phyloP scores from a whole-genome alignment of 2,113 vertebrate species.

The Chaetorhynchus papuensis region DNA sequence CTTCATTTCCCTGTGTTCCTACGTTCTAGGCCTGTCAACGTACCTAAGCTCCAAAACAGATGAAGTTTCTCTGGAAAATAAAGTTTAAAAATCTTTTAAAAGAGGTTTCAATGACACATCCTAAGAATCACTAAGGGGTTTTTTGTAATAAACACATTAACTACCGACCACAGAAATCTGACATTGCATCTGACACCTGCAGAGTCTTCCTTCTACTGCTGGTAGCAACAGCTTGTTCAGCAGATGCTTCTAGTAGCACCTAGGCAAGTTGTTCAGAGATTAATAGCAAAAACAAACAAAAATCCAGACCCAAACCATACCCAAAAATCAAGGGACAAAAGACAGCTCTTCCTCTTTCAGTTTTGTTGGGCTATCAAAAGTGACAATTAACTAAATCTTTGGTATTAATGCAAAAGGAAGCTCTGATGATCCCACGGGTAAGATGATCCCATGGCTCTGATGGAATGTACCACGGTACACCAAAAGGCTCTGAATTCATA shows the following conservation, averaged over 20 bases:
- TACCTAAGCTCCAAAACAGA: neutral
- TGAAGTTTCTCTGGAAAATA: neutral
- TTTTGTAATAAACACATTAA: neutral
- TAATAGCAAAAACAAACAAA: neutral
- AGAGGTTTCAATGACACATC: neutral
- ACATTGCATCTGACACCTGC: neutral
- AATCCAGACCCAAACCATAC: neutral
- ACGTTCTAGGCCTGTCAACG: neutral
- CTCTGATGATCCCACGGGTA: neutral
- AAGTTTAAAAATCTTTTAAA: neutral
- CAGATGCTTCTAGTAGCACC: neutral
- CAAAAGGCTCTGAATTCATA: neutral
- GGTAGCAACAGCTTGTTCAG: neutral
- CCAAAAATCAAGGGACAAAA: neutral
- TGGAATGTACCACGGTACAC: neutral
- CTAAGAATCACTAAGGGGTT: fast-evolving
- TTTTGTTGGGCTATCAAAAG: neutral
- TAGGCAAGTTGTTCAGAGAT: neutral
- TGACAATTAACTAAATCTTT: neutral
- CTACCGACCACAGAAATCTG: neutral
- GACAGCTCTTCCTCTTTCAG: neutral
- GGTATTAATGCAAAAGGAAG: neutral
- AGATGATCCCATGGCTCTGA: neutral
- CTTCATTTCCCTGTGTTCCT: neutral
- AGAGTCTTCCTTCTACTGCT: neutral